Conservation (phyloP, 2,888 invertebrate genomes). For the Cerastis leucographa region DNA sequence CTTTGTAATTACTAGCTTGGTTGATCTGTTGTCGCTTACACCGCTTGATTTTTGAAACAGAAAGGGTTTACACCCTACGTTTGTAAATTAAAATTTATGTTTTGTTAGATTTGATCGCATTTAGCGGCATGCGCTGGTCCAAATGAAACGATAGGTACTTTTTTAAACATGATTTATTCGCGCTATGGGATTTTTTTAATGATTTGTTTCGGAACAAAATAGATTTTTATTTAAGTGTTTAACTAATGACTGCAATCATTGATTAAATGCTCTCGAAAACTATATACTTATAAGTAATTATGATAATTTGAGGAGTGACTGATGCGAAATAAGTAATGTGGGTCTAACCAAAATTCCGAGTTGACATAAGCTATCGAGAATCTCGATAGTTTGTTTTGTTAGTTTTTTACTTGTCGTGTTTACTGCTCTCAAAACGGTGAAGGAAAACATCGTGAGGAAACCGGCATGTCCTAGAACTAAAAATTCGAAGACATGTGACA, state of each 20-base stretch:
- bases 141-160: constrained; percentile 81
- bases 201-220: constrained; percentile 75
- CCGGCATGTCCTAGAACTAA: too few relatives aligned
- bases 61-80: constrained; percentile 81
- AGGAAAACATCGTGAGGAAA: too few relatives aligned
- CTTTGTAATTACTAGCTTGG: constrained; percentile 21
- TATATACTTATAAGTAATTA: background rate
- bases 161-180: constrained; percentile 86
- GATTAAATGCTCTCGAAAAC: background rate
- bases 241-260: constrained; percentile 30
- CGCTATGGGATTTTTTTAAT: constrained; percentile 77
- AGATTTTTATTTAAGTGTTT: constrained; percentile 50
- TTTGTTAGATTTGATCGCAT: constrained; percentile 89
- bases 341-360: too few relatives aligned
- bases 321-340: too few relatives aligned
- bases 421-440: too few relatives aligned
- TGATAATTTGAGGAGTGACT: background rate
- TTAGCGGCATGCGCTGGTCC: constrained; percentile 84
- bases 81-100: constrained; percentile 90
- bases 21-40: constrained; percentile 65
- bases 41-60: constrained; percentile 78
- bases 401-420: too few relatives aligned
- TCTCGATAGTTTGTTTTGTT: too few relatives aligned
- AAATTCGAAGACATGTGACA: too few relatives aligned
- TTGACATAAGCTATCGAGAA: too few relatives aligned